Evolutionary conservation across 2,888 invertebrate species (phyloP).

Genomic region (Calameuta pallipes): DNA sequence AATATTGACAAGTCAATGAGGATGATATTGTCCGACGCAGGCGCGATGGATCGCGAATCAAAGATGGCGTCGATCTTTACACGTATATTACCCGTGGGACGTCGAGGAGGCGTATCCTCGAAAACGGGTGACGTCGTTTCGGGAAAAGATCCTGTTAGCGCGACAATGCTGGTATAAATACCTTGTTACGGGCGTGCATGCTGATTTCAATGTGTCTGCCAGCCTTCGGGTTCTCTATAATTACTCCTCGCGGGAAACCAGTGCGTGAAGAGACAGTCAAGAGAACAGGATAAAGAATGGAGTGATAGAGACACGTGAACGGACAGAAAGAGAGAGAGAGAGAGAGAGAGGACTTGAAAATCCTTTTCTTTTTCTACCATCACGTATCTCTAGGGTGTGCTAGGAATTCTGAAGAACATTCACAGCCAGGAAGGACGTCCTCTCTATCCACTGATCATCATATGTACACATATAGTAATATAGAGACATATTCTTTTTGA

Average conservation of each 20-base stretch:
- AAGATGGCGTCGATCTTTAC: not conserved
- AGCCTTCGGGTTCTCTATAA: conserved; percentile 33
- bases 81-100: not conserved
- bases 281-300: not conserved
- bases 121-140: not conserved
- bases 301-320: not conserved
- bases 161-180: not conserved
- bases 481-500: not conserved
- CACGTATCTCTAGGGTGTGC: not conserved
- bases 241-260: conserved; percentile 18
- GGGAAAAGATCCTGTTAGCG: not conserved
- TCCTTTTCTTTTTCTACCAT: not conserved
- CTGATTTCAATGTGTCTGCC: conserved; percentile 29
- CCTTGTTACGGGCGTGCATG: conserved; percentile 11
- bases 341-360: not conserved
- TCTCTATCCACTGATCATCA: too few species aligned
- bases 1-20: not conserved
- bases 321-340: not conserved
- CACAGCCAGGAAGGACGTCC: not conserved
- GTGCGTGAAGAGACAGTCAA: not conserved
- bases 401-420: not conserved
- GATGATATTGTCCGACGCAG: not conserved
- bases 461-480: too few species aligned
- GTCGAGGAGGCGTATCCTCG: not conserved
- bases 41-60: not conserved